phyloP scores from a whole-genome alignment of 92 coral and sea anemone genomes.

The Chrysogorgia sp. region DNA sequence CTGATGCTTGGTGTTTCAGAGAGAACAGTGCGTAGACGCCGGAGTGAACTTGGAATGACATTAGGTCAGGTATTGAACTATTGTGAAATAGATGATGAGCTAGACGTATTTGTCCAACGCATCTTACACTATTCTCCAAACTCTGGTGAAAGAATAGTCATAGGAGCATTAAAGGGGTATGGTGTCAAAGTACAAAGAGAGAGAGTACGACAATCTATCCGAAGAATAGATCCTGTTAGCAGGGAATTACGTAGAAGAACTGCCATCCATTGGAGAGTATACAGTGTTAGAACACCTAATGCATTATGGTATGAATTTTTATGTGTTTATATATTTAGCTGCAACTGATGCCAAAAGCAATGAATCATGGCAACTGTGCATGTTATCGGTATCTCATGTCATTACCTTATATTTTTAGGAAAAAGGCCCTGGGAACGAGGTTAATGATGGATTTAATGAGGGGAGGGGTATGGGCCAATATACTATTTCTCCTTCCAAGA shows the following conservation, averaged over 20 bases:
- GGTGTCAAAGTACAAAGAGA: conserved; percentile 67
- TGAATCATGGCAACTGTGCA: too few species aligned
- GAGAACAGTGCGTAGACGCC: conserved; percentile 35
- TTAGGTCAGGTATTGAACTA: conserved; percentile 17
- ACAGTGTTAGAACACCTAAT: conserved; percentile 69
- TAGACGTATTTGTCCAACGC: conserved; percentile 57
- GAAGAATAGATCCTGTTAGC: conserved; percentile 65
- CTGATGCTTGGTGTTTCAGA: conserved; percentile 48
- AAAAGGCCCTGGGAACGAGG: too few species aligned
- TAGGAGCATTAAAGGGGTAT: conserved; percentile 31
- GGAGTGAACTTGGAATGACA: conserved; percentile 27
- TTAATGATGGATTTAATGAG: too few species aligned
- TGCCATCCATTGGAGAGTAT: conserved; percentile 59
- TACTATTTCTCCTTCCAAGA: too few species aligned
- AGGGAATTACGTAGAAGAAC: conserved; percentile 61
- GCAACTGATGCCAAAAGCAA: neutral
- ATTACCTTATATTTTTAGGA: too few species aligned
- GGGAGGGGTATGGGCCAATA: too few species aligned
- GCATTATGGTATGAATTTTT: conserved; percentile 43
- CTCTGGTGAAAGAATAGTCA: conserved; percentile 68
- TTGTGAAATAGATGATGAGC: conserved; percentile 53
- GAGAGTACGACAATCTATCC: conserved; percentile 61
- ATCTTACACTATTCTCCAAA: conserved; percentile 60
- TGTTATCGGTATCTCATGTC: too few species aligned
- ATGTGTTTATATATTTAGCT: neutral